Evolutionary conservation across 2,797 vertebrate species (phyloP).

Genomic region (Enteromius trimaculatus): DNA sequence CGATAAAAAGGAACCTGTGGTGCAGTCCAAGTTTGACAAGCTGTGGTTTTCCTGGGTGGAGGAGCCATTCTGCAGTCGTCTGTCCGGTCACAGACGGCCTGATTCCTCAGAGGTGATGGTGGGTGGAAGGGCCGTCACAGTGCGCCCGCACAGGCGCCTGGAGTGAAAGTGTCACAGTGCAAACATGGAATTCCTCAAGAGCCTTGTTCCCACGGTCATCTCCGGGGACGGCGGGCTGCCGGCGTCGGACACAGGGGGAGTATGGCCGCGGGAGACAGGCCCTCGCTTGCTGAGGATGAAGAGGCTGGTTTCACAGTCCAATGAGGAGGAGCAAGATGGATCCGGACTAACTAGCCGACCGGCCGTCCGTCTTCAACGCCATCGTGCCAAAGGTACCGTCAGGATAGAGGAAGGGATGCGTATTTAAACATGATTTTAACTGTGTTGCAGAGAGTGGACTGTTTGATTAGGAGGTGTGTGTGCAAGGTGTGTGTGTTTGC

Average conservation of each 20-base stretch:
- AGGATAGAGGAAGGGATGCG: background rate
- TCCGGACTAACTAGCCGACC: slow-evolving; percentile 51
- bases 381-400: slow-evolving; percentile 75
- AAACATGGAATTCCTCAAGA: slow-evolving; percentile 92
- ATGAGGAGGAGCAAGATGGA: slow-evolving; percentile 75
- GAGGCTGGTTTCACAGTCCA: slow-evolving; percentile 83
- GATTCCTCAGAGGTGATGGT: slow-evolving; percentile 53
- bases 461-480: slow-evolving; percentile 24
- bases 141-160: slow-evolving; percentile 52
- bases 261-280: slow-evolving; percentile 74
- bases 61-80: background rate
- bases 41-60: slow-evolving; percentile 29
- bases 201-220: slow-evolving; percentile 83
- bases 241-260: slow-evolving; percentile 69
- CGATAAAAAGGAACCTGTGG: slow-evolving; percentile 10
- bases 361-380: slow-evolving; percentile 59
- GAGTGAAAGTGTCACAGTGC: slow-evolving; percentile 45
- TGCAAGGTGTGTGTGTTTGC: slow-evolving; percentile 30
- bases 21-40: slow-evolving; percentile 13
- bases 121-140: slow-evolving; percentile 48
- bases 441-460: background rate
- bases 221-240: slow-evolving; percentile 77
- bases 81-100: background rate
- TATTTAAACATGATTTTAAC: background rate
- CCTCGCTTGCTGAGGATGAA: slow-evolving; percentile 88